Base-by-base conservation (phyloP, 2,888 invertebrate species). In the Heliconius hortense region DNA sequence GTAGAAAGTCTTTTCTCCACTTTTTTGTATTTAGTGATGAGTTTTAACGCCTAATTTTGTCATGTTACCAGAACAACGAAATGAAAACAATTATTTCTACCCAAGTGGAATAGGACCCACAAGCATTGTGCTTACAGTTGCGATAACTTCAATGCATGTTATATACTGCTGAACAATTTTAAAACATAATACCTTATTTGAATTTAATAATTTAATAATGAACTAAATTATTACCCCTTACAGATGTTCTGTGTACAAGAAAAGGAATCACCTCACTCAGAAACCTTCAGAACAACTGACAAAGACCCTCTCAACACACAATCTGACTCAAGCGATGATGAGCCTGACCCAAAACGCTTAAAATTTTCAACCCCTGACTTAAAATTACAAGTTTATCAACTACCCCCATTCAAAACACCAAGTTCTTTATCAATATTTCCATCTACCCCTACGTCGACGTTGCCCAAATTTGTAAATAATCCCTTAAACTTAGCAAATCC, bases 241-340 rank as follows among this genome's bases (percentile, higher is more conserved):
- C 90, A 94, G 94, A 94, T 94, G 94, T 93, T 93, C 79, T 94
- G 93, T 78, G 77, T 93, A 2, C 93, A 93, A 89, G 93, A 93
- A 76, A 88, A 87, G 2, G 91, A 94, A 43, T 81, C 87, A 0
- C 80, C 82, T 0, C 89, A 89, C 79, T 84, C 86, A 0, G 92
- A 92, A 66, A 89, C 90, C 0, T 87, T 91, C 26, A 82, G 86
- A 35, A 86, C 83, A 3, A 80, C 80, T 0, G 88, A 88, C 56
- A 85, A 85, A 60, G 89, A 89, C 63, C 89, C 89, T 0, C 77
- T 89, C 0, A 81, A 79, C 24, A 77, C 79, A 15, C 88, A 87
- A 39, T 85, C 91, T 0, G 91, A 92, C 26, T 90, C 91, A 0
- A 92, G 92, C 15, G 92, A 91, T 31, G 93, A 93, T 0, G 94